Base-by-base conservation (phyloP, 1,140 invertebrate genomes). In the Scylla paramamosain region DNA sequence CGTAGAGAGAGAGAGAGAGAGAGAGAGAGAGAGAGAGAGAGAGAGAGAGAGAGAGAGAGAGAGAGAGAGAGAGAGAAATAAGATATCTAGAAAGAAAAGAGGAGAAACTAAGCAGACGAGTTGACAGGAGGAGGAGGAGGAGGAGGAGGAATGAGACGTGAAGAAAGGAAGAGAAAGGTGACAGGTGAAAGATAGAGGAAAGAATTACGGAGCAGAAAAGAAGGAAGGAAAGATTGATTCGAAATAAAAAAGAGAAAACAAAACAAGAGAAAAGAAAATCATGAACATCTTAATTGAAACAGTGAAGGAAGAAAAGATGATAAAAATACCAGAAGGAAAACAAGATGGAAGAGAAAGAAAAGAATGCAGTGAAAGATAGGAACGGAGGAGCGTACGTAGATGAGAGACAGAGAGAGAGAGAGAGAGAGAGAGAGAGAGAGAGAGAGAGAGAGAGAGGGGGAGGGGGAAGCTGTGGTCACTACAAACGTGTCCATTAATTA, bases 401-500 rank as follows among this genome's bases (percentile, higher is more conserved):
- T 16, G 29, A 29, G 29, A 32, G 84, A 4, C 6, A 6, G 29
- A 28, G 84, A 39, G 84, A 87, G 25, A 4, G 84, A 31, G 84
- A 29, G 84, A 87, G 16, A 28, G 28, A 86, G 83, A 86, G 83
- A 86, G 83, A 86, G 83, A 86, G 83, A 86, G 83, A 86, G 83
- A 86, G 83, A 86, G 83, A 86, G 83, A 32, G 83, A 86, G 83
- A 86, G 83, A 86, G 83, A 86, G 83, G 12, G 8, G 12, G 86
- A 20, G 86, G 16, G 31, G 25, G 31, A 29, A 12, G 86, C 28
- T 89, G 88, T 46, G 88, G 88, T 89, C 88, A 46, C 88, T 89
- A 89, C 16, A 89, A 89, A 89, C 88, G 20, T n/a, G 88, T 89
- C 45, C 88, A 89, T 45, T 89, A 89, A 89, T 89, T 89, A 89